Conservation (phyloP, 2,113 vertebrate species). For the Lagopus muta region DNA sequence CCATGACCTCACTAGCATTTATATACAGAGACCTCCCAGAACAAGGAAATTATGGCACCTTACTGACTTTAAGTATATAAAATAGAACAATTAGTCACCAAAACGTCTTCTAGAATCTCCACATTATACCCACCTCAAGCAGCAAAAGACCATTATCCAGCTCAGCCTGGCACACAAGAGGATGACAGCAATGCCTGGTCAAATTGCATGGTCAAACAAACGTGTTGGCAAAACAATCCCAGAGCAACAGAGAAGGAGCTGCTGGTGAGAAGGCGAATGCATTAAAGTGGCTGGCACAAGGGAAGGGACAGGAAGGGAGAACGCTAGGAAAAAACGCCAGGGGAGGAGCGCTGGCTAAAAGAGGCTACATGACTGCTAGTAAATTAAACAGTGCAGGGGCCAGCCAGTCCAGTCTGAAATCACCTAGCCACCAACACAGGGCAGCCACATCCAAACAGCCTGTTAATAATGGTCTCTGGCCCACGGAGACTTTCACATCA, state of each 20-base stretch:
- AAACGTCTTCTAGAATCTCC: not conserved
- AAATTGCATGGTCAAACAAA: fast-evolving
- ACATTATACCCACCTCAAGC: not conserved
- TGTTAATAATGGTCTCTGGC: not conserved
- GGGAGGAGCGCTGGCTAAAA: not conserved
- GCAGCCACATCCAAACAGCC: not conserved
- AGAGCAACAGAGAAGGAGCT: not conserved
- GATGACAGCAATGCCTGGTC: not conserved
- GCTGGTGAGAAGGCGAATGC: not conserved
- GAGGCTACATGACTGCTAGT: not conserved
- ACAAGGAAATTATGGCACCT: slow-evolving; percentile 42
- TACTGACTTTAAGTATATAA: not conserved
- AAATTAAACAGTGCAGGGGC: not conserved
- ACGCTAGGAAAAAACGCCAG: not conserved
- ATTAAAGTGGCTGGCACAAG: not conserved
- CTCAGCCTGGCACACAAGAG: not conserved
- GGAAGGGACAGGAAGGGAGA: not conserved
- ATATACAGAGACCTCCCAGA: slow-evolving; percentile 3
- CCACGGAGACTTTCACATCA: not conserved
- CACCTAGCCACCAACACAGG: not conserved
- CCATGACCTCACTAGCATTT: slow-evolving; percentile 48
- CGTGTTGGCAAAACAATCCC: not conserved
- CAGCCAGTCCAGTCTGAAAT: not conserved
- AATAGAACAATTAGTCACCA: slow-evolving; percentile 38
- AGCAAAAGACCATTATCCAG: not conserved